phyloP scores from a whole-genome alignment of 1,140 invertebrate species.

The Bombus vancouverensis region DNA sequence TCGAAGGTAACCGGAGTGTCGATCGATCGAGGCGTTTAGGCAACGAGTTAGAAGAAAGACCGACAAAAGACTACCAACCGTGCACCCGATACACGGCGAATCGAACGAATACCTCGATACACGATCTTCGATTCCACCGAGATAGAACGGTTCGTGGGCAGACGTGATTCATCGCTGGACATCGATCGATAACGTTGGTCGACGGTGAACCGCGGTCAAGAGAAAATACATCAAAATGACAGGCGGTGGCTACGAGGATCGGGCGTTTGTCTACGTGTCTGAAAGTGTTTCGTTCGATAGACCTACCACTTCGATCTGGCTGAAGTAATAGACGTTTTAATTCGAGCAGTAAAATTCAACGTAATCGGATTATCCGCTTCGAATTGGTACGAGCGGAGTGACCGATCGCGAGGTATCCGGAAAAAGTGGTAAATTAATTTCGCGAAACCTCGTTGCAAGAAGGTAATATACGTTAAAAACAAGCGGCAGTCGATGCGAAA shows the following conservation, averaged over 20 bases:
- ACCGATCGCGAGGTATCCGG: too few relatives aligned
- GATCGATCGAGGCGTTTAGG: background rate
- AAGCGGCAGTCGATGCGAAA: background rate
- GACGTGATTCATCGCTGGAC: constrained; percentile 38
- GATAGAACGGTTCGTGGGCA: constrained; percentile 20
- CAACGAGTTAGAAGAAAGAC: background rate
- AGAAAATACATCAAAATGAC: constrained; percentile 52
- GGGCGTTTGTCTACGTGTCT: background rate
- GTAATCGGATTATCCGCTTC: too few relatives aligned
- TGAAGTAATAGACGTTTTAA: fast-evolving
- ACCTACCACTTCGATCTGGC: background rate
- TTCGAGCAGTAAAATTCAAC: too few relatives aligned
- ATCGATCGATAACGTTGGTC: constrained; percentile 48
- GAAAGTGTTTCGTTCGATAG: background rate
- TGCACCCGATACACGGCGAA: background rate
- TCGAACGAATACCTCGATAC: constrained; percentile 8
- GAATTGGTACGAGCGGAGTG: too few relatives aligned
- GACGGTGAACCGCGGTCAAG: background rate
- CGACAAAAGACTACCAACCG: background rate
- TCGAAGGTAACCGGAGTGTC: background rate
- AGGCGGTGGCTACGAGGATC: background rate
- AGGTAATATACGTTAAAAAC: background rate
- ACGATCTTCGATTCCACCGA: background rate
- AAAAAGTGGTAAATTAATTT: too few relatives aligned
- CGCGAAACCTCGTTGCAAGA: too few relatives aligned